Evolutionary conservation across 2,888 invertebrate genomes (phyloP).

Genomic region (Himalopsyche kuldschensis): DNA sequence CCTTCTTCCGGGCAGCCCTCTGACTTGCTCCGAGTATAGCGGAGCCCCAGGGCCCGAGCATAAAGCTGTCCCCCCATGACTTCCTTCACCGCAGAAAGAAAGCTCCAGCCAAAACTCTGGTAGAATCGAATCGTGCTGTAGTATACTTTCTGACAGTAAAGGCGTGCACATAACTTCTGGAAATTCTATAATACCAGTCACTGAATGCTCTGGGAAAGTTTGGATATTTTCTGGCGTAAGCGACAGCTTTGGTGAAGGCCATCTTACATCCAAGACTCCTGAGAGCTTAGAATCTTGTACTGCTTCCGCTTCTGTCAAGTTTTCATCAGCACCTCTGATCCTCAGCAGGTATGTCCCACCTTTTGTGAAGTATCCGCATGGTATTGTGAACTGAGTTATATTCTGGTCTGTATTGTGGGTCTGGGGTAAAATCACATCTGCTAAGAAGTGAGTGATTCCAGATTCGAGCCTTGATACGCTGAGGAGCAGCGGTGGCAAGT

Average conservation of each 20-base stretch:
- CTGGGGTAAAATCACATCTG: conserved; percentile 46
- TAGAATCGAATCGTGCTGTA: conserved; percentile 42
- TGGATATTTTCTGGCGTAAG: conserved; percentile 75
- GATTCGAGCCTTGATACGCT: conserved; percentile 53
- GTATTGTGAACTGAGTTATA: conserved; percentile 52
- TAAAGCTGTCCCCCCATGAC: conserved; percentile 68
- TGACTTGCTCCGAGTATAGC: conserved; percentile 76
- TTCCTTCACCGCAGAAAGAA: conserved; percentile 76
- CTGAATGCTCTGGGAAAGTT: conserved; percentile 77
- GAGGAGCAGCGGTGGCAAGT: conserved; percentile 41
- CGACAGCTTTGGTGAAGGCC: conserved; percentile 75
- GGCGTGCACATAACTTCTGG: conserved; percentile 59
- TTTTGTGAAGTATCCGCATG: conserved; percentile 74
- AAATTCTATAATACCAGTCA: conserved; percentile 75
- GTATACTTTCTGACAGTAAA: conserved; percentile 60
- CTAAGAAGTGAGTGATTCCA: conserved; percentile 43
- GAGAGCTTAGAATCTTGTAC: conserved; percentile 42
- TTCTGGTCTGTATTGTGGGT: conserved; percentile 47
- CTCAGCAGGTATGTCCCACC: conserved; percentile 68
- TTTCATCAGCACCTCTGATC: conserved; percentile 44
- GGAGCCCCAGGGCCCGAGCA: conserved; percentile 67
- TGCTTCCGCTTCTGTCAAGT: conserved; percentile 34
- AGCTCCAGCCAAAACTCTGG: conserved; percentile 78
- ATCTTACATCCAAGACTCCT: conserved; percentile 74
- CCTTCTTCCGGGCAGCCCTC: conserved; percentile 70